A percentile compares a stretch with the other conserved stretches of the same genome.
Evolutionary conservation across 2,888 invertebrate species (phyloP).

Genomic region (Tetropium fuscum): DNA sequence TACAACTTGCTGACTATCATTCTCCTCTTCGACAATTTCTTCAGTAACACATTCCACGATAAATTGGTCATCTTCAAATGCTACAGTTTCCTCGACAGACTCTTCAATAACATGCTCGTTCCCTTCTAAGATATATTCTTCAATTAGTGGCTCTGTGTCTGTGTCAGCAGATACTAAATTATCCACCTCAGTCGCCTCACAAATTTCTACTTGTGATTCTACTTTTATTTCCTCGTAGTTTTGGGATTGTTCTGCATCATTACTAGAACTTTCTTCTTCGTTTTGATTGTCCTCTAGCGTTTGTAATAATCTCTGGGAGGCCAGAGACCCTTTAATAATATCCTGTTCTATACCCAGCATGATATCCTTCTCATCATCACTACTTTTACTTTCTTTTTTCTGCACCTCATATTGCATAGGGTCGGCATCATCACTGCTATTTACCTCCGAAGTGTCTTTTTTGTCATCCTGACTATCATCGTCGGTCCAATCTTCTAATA

Average conservation of each 20-base stretch:
- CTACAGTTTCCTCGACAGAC: constrained; percentile 32
- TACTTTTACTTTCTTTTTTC: neutral
- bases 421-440: constrained; percentile 11
- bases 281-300: no score
- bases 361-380: neutral
- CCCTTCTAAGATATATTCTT: constrained; percentile 4
- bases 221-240: no score
- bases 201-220: no score
- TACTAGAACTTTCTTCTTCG: no score
- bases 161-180: no score
- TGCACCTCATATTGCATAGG: neutral
- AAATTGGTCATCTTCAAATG: constrained; percentile 36
- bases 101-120: constrained; percentile 38
- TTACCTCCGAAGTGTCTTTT: constrained; percentile 19
- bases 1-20: constrained; percentile 1
- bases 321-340: constrained; percentile 11
- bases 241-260: no score
- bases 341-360: neutral
- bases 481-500: constrained; percentile 50
- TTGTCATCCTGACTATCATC: constrained; percentile 43
- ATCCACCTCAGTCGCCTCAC: no score
- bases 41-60: constrained; percentile 53
- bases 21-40: constrained; percentile 35
- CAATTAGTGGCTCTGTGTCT: constrained; percentile 18
- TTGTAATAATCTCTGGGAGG: no score